These are phyloP conservation scores for Scaptomyza parva DNA, from an alignment of 2,888 invertebrate genomes.

Conservation along the genomic window DNA sequence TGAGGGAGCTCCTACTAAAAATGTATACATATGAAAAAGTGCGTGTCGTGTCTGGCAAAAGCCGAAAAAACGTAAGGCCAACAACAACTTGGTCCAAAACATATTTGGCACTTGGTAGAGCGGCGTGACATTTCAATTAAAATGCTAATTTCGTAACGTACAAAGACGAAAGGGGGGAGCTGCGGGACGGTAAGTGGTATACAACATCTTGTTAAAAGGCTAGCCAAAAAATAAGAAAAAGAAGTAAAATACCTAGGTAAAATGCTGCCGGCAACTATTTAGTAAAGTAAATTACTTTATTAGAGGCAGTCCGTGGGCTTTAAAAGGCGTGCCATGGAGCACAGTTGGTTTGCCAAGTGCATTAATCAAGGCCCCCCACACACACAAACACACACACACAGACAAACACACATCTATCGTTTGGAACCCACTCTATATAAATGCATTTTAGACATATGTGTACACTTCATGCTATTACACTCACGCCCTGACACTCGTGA, in stretches of 20 bases:
- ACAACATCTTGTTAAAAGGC: slow-evolving; percentile 64
- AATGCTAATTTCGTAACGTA: slow-evolving; percentile 76
- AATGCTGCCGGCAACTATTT: slow-evolving; percentile 75
- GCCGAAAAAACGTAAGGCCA: slow-evolving; percentile 12
- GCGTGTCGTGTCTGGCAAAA: slow-evolving; percentile 63
- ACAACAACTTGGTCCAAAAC: slow-evolving; percentile 39
- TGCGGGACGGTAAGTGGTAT: slow-evolving; percentile 1
- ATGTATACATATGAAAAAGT: slow-evolving; percentile 60
- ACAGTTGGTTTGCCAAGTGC: slow-evolving; percentile 63
- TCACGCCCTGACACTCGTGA: slow-evolving; percentile 78
- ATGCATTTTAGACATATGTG: slow-evolving; percentile 20
- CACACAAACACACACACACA: slow-evolving; percentile 20
- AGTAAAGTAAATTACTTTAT: slow-evolving; percentile 78
- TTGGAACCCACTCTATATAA: slow-evolving; percentile 35
- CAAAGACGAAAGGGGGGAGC: slow-evolving; percentile 10
- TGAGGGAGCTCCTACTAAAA: slow-evolving; percentile 8
- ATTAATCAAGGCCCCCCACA: slow-evolving; percentile 73
- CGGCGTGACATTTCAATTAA: slow-evolving; percentile 82
- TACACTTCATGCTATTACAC: slow-evolving; percentile 64
- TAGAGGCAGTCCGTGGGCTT: slow-evolving; percentile 62
- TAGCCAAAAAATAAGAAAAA: no score
- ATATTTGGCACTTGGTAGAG: slow-evolving; percentile 69
- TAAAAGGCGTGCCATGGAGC: slow-evolving; percentile 50
- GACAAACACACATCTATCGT: slow-evolving; percentile 4
- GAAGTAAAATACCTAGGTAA: slow-evolving; percentile 38